Evolutionary conservation across 2,113 vertebrate genomes (phyloP), one percentile per base, ranked within the genome.

Genomic region (Montifringilla adamsi): DNA sequence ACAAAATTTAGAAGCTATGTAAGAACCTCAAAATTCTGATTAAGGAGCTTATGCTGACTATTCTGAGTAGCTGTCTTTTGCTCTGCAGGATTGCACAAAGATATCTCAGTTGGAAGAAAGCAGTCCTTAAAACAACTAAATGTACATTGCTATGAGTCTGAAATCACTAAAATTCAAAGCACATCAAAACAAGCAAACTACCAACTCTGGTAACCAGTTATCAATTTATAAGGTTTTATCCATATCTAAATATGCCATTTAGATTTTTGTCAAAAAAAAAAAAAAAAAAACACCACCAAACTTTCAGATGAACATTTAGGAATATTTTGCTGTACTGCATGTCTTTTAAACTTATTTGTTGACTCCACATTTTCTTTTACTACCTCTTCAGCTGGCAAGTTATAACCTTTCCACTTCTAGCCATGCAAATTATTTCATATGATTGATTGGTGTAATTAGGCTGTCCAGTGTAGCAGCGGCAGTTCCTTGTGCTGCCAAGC

Each of bases 361-460:
- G 47, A 66, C 33, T 94, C 70, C 22, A 60, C 17, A 27, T 74
- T 58, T 95, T 89, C 16, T 85, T 69, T 81, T 23, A 28, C 37
- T 31, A 12, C n/a, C 9, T 85, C 31, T 87, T 82, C 22, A 41
- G 5, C 1, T 83, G 49, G 15, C 41, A 72, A 89, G 28, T 85
- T 87, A 80, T 70, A 94, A 82, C 27, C 56, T 95, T 94, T 95
- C 39, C 3, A 37, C 26, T 89, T 76, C 59, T 58, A 94, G 49
- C 55, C 56, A 52, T 53, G 26, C 1, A 22, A 90, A 74, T 33
- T 58, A 59, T 96, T 95, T 90, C 82, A 74, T 56, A 27, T 93
- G 92, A 97, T 85, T 94, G 90, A 95, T 92, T 95, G 80, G 70
- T 93, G 77, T 64, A 94, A 96, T 97, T 96, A 92, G 44, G 21